These are phyloP conservation scores for Chrysoperla carnea DNA, from an alignment of 1,140 invertebrate species.

Conservation along the genomic window DNA sequence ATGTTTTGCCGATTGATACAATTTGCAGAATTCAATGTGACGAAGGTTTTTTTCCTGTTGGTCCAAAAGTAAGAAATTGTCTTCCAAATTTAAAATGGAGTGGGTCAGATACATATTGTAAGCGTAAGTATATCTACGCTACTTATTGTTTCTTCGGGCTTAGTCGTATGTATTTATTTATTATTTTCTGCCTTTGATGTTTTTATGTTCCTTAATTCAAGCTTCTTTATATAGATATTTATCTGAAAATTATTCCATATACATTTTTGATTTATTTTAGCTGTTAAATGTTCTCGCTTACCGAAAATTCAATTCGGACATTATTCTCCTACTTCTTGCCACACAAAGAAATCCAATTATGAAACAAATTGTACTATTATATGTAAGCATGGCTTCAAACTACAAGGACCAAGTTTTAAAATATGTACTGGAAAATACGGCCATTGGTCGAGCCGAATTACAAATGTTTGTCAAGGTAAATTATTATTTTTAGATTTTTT, in stretches of 20 bases:
- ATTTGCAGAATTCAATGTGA: slow-evolving; percentile 46
- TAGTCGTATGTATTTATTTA: too few species aligned
- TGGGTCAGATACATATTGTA: slow-evolving; percentile 43
- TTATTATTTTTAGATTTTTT: slow-evolving; percentile 3
- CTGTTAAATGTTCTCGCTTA: slow-evolving; percentile 26
- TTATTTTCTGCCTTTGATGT: too few species aligned
- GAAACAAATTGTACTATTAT: slow-evolving; percentile 31
- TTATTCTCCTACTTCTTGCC: slow-evolving; percentile 29
- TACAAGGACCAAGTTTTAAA: slow-evolving; percentile 28
- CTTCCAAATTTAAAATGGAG: slow-evolving; percentile 51
- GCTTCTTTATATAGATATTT: too few species aligned
- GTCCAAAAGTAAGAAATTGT: slow-evolving; percentile 44
- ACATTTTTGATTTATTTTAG: slow-evolving; percentile 1
- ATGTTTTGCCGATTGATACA: slow-evolving; percentile 33
- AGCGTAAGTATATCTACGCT: slow-evolving; percentile 27
- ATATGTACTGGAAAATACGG: slow-evolving; percentile 26
- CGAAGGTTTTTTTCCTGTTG: slow-evolving; percentile 40
- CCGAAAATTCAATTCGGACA: slow-evolving; percentile 26
- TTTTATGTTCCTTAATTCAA: too few species aligned
- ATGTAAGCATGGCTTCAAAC: slow-evolving; percentile 34
- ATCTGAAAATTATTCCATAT: too few species aligned
- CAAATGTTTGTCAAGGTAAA: slow-evolving; percentile 29
- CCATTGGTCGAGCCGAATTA: slow-evolving; percentile 23
- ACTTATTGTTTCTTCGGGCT: neutral
- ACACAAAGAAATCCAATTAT: slow-evolving; percentile 26